These are phyloP conservation scores for Synodontis membranacea DNA, from an alignment of 2,113 vertebrate genomes.

Conservation along the genomic window DNA sequence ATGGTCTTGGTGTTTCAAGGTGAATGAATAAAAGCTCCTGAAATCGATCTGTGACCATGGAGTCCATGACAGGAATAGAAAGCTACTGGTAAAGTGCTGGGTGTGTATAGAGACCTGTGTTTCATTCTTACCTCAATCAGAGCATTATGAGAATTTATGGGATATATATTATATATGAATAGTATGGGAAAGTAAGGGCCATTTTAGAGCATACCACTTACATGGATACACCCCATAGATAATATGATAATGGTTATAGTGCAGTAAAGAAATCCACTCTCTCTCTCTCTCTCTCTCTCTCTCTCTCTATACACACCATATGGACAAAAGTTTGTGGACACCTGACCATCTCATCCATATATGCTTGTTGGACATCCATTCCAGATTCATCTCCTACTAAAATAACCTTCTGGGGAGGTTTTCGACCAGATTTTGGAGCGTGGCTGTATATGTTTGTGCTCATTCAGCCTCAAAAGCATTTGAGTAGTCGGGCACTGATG, in stretches of 20 bases:
- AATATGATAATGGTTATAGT: background rate
- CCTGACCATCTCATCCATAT: too few relatives aligned
- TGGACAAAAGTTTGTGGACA: too few relatives aligned
- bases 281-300: background rate
- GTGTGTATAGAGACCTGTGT: background rate
- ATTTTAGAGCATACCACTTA: constrained; percentile 12
- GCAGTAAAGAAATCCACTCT: too few relatives aligned
- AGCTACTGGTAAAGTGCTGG: constrained; percentile 51
- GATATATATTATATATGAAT: background rate
- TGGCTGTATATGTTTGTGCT: too few relatives aligned
- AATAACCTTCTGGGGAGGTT: too few relatives aligned
- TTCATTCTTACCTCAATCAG: background rate
- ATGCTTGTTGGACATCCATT: too few relatives aligned
- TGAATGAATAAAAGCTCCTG: constrained; percentile 63
- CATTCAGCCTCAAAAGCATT: too few relatives aligned
- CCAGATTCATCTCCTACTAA: too few relatives aligned
- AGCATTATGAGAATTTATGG: background rate
- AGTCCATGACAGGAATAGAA: constrained; percentile 57
- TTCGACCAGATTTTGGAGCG: too few relatives aligned
- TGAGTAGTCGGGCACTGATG: too few relatives aligned
- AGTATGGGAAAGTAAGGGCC: background rate
- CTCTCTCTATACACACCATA: background rate
- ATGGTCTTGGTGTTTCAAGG: constrained; percentile 56
- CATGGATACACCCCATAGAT: background rate
- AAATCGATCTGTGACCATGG: constrained; percentile 64